Evolutionary conservation across 2,113 vertebrate genomes (phyloP).

Genomic region (Carassius carassius): DNA sequence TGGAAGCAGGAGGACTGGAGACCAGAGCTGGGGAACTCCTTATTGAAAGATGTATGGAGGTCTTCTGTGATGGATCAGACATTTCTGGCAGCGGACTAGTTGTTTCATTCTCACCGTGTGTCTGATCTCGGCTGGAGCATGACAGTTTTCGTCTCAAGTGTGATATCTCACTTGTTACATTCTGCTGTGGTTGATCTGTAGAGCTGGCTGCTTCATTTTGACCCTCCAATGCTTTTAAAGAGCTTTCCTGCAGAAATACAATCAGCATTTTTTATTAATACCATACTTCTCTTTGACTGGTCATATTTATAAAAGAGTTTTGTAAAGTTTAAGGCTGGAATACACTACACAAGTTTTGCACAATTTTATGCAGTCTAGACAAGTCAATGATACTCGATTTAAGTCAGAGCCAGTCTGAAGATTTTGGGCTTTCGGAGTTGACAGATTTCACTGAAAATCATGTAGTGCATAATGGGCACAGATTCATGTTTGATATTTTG

Average conservation of each 20-base stretch:
- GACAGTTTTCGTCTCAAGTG: conserved; percentile 58
- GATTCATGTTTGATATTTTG: background rate
- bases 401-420: too few relatives aligned
- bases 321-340: background rate
- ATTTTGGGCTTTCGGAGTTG: too few relatives aligned
- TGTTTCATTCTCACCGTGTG: conserved; percentile 2
- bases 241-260: background rate
- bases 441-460: too few relatives aligned
- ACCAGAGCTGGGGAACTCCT: conserved; percentile 10
- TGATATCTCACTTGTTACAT: background rate
- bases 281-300: background rate
- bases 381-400: too few relatives aligned
- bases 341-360: background rate
- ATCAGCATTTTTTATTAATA: background rate
- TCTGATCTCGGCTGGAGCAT: conserved; percentile 10
- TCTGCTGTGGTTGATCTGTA: conserved; percentile 27
- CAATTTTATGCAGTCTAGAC: background rate
- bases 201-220: conserved; percentile 11
- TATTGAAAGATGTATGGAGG: conserved; percentile 49
- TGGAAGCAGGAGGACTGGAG: conserved; percentile 14
- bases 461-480: too few relatives aligned
- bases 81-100: conserved; percentile 61
- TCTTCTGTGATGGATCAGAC: conserved; percentile 59
- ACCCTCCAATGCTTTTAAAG: background rate
- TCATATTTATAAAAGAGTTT: background rate